These are phyloP conservation scores for Heliconius himera DNA, from an alignment of 1,140 invertebrate species.

Conservation along the genomic window DNA sequence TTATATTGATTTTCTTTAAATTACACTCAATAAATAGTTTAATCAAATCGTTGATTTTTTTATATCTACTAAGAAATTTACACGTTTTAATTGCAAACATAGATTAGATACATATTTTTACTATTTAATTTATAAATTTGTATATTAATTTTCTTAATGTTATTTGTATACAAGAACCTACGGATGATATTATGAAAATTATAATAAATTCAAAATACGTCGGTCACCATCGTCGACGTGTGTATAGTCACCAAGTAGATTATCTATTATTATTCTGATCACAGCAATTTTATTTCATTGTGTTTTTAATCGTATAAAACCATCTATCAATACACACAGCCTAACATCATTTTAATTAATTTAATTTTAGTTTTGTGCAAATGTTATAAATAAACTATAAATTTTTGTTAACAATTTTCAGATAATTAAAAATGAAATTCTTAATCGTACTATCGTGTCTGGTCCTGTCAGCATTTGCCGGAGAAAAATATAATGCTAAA, in stretches of 20 bases:
- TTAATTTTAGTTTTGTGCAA: neutral
- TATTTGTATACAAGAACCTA: neutral
- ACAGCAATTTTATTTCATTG: constrained; percentile 38
- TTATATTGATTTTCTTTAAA: too few relatives aligned
- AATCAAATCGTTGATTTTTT: too few relatives aligned
- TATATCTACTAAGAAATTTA: too few relatives aligned
- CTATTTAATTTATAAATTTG: neutral
- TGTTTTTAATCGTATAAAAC: constrained; percentile 34
- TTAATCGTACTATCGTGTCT: constrained; percentile 60
- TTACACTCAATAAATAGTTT: too few relatives aligned
- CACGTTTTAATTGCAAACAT: too few relatives aligned
- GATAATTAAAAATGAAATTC: constrained; percentile 59
- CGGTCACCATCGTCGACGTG: neutral
- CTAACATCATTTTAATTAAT: neutral
- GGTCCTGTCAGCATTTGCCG: constrained; percentile 57
- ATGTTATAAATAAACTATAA: neutral
- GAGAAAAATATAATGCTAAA: constrained; percentile 71
- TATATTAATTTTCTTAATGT: neutral
- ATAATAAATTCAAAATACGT: neutral
- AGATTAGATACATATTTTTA: neutral
- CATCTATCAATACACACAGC: neutral
- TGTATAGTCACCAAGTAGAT: constrained; percentile 42
- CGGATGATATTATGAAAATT: neutral
- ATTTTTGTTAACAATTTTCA: constrained; percentile 37
- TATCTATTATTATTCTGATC: constrained; percentile 52